Evolutionary conservation across 2,797 vertebrate species (phyloP), one percentile per base, ranked within the genome.

Genomic region (Sebastes itinus): DNA sequence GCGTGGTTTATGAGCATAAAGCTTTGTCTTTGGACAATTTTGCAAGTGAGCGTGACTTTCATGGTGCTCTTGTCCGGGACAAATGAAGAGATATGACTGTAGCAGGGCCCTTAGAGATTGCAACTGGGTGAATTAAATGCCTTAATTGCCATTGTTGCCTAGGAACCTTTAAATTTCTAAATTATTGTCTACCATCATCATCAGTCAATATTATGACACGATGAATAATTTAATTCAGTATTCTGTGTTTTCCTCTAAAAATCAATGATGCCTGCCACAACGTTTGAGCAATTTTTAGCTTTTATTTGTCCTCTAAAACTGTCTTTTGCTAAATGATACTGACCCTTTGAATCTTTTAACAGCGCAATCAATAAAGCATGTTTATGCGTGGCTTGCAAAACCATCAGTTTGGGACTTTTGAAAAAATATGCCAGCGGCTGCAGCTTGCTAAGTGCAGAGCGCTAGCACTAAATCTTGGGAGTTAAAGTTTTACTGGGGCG

Each of bases 401-500:
- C 97, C 97, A 97, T 98, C 97, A 97, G 97, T 98, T 98, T 97
- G 96, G 97, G 97, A 98, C 96, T 98, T 97, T 94, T 94, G 95
- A 95, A 96, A 97, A 97, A 97, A 97, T 96, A 96, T 97, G 97
- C 97, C 97, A 96, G 97, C 95, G 96, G 96, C 97, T 97, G 97
- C 97, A 97, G 97, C 97, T 98, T 97, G 97, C 97, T 98, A 98
- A 97, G 97, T 98, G 97, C 96, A 97, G 95, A 95, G 95, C 95
- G 93, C 96, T 96, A 94, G 95, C 97, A 97, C 96, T 99, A 99
- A 98, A 99, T 99, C 98, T 97, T 96, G 94, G 85, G 95, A 97
- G 97, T 97, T 98, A 98, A 99, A 99, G 97, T 99, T 99, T 99
- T 99, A 99, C 97, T 98, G 97, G 97, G 97, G 97, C 96, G 96